phyloP scores from a whole-genome alignment of 2,113 vertebrate genomes.

The Numida meleagris region DNA sequence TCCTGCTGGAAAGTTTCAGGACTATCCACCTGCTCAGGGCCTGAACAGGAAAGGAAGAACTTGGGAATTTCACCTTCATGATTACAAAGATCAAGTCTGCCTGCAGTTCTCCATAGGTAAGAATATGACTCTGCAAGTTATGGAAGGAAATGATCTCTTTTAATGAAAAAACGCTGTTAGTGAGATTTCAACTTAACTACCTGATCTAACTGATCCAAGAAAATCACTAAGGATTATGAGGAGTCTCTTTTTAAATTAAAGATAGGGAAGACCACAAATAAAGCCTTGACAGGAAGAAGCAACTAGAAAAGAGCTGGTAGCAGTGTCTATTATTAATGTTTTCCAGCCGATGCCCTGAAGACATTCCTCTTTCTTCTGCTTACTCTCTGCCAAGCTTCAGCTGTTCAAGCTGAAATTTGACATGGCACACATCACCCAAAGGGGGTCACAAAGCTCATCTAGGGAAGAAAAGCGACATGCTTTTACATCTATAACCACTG shows the following conservation, averaged over 20 bases:
- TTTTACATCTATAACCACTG: background rate
- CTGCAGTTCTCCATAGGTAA: background rate
- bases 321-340: constrained; percentile 19
- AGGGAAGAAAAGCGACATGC: background rate
- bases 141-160: background rate
- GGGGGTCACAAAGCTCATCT: background rate
- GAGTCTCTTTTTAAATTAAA: background rate
- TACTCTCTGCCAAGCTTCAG: constrained; percentile 14
- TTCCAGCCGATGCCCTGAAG: constrained; percentile 9
- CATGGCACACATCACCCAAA: constrained; percentile 16
- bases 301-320: background rate
- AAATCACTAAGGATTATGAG: background rate
- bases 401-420: constrained; percentile 19
- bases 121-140: background rate
- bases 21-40: background rate
- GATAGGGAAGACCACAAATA: background rate
- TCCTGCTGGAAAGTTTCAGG: background rate
- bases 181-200: background rate
- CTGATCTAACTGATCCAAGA: background rate
- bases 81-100: background rate
- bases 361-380: constrained; percentile 5
- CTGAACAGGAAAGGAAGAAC: background rate
- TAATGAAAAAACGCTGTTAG: background rate
- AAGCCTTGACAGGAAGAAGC: background rate
- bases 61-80: background rate